Base-by-base conservation (phyloP, 2,797 vertebrate genomes). In the Girardinus metallicus region DNA sequence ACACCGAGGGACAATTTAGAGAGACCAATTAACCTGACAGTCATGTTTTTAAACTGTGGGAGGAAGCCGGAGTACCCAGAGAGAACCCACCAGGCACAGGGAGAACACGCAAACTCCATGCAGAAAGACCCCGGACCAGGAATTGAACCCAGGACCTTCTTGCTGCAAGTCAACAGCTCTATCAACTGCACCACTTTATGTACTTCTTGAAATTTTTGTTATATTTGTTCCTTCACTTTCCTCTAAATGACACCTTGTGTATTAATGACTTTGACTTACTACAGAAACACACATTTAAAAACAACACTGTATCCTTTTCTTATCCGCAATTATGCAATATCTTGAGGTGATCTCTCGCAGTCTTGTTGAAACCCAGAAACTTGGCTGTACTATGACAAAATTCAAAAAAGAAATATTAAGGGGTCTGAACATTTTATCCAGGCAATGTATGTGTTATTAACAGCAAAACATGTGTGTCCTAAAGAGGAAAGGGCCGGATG, bases 401-500 rank as follows among this genome's bases (percentile, higher is more conserved):
- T 68, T 5, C 1, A 1, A 70, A 70, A 70, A 70, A 26, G 16
- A 39, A 66, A 36, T 8, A 7, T 39, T 26, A 23, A 39, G 16
- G 12, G 39, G 11, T 70, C 26, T 64, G 34, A 74, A 76, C 21
- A 75, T 73, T 78, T 73, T 18, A 36, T 66, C 51, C 34, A 43
- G 39, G 36, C 36, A 78, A 64, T 1, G 41, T 11, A 44, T 26
- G 72, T 60, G 82, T 79, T 74, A 13, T 34, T 64, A 62, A 74
- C 70, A 83, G 85, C 31, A 23, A 86, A 84, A 70, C 73, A 82
- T 41, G 74, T 84, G 80, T 44, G 75, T 79, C 91, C 91, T 90
- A 91, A 90, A 87, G 86, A 87, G 77, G 57, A 82, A 81, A 80
- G 64, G 82, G 87, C 84, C 4, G 75, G 78, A 41, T 29, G 87